Percentiles rank a stretch among this genome's conserved stretches.
Conservation (phyloP, 1,140 invertebrate genomes). For the Drosophila biarmipes region DNA sequence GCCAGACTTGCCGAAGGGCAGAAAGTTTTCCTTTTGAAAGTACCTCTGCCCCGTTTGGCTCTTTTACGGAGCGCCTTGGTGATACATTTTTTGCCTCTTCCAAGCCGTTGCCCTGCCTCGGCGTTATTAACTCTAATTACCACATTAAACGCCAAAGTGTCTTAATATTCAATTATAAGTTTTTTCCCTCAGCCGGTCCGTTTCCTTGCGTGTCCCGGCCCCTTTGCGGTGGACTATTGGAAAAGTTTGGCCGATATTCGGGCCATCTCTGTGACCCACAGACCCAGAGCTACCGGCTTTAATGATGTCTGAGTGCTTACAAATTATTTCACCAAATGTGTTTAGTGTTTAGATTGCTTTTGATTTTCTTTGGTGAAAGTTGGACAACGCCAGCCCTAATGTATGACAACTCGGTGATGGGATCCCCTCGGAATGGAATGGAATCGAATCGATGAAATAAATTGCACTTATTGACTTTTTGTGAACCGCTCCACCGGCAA, state of each 20-base stretch:
- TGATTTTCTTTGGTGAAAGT: slow-evolving; percentile 61
- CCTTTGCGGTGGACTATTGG: slow-evolving; percentile 53
- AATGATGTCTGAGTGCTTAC: slow-evolving; percentile 76
- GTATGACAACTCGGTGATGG: slow-evolving; percentile 17
- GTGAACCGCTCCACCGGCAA: slow-evolving; percentile 10
- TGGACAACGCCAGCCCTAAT: slow-evolving; percentile 37
- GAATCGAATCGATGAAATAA: slow-evolving; percentile 61
- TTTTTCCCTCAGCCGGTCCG: slow-evolving; percentile 22
- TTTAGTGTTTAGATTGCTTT: slow-evolving; percentile 71
- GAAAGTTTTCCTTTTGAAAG: slow-evolving; percentile 61
- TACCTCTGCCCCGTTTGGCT: slow-evolving; percentile 19
- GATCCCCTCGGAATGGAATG: slow-evolving; percentile 12
- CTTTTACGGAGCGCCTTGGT: slow-evolving; percentile 49
- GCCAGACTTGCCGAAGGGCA: slow-evolving; percentile 53
- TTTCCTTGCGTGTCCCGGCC: slow-evolving; percentile 57
- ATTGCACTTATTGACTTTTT: slow-evolving; percentile 46
- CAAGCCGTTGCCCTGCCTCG: slow-evolving; percentile 63
- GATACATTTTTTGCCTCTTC: slow-evolving; percentile 50
- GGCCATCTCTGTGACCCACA: slow-evolving; percentile 20
- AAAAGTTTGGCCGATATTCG: slow-evolving; percentile 64
- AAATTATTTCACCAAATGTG: slow-evolving; percentile 75
- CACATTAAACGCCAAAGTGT: slow-evolving; percentile 80
- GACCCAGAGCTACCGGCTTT: slow-evolving; percentile 28
- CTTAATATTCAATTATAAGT: slow-evolving; percentile 82
- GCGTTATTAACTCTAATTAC: slow-evolving; percentile 81